Conservation (phyloP, 2,113 vertebrate species). For the Argyrosomus japonicus region DNA sequence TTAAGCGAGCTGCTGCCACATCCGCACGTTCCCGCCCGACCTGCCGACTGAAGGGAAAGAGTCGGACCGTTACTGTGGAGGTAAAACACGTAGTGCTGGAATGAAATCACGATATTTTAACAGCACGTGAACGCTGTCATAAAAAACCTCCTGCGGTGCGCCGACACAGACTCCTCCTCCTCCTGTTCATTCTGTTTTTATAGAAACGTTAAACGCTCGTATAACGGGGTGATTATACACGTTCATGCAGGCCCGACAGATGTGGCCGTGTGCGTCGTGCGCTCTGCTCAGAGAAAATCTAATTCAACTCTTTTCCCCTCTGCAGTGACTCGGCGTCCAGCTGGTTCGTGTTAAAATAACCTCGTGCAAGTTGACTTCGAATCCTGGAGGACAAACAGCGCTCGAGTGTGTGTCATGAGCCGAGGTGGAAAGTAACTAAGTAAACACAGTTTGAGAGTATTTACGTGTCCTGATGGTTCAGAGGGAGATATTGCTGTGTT, state of each 20-base stretch:
- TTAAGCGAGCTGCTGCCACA: conserved; percentile 77
- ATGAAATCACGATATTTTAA: neutral
- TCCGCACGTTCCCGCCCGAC: conserved; percentile 62
- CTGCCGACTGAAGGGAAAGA: conserved; percentile 8
- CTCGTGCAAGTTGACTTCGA: conserved; percentile 23
- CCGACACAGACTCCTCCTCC: conserved; percentile 25
- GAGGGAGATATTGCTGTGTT: too few relatives aligned
- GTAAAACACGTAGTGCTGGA: conserved; percentile 3
- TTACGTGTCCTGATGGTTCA: too few relatives aligned
- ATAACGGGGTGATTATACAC: conserved; percentile 50
- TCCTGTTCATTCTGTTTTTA: conserved; percentile 44
- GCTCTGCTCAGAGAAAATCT: conserved; percentile 17
- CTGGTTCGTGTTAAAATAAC: conserved; percentile 65
- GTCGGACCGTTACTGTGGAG: neutral
- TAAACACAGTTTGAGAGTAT: too few relatives aligned
- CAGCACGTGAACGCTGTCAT: neutral
- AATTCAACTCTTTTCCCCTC: conserved; percentile 20
- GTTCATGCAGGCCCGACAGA: conserved; percentile 32
- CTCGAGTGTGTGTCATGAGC: neutral
- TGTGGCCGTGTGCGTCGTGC: neutral
- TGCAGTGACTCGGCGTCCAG: conserved; percentile 48
- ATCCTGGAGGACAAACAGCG: neutral
- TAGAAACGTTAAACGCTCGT: conserved; percentile 32
- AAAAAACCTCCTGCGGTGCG: conserved; percentile 9
- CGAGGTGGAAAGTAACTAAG: neutral